phyloP scores from a whole-genome alignment of 2,113 vertebrate species.

The Spea bombifrons region DNA sequence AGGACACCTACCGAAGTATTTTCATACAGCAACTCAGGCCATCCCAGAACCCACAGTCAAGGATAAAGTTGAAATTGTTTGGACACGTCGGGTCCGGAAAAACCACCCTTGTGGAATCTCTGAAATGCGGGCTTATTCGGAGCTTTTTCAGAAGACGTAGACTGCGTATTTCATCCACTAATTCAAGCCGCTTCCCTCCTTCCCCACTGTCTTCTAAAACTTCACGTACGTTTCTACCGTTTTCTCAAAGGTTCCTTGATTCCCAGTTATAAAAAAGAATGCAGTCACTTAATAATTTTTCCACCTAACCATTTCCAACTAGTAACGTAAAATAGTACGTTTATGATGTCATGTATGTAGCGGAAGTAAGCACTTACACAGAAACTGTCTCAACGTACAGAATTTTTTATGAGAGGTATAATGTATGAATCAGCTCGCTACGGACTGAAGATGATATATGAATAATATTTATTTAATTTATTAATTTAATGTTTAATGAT shows the following conservation, averaged over 20 bases:
- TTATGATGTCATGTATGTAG: no score
- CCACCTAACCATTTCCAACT: no score
- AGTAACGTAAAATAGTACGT: no score
- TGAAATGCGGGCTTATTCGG: constrained; percentile 90
- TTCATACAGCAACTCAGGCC: constrained; percentile 91
- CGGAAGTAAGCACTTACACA: no score
- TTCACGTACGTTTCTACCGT: constrained; percentile 66
- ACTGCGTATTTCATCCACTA: constrained; percentile 78
- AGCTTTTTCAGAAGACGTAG: constrained; percentile 91
- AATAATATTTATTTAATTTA: no score
- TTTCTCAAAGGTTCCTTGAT: not conserved
- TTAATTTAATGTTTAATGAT: no score
- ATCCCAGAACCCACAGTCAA: constrained; percentile 77
- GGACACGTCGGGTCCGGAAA: constrained; percentile 86
- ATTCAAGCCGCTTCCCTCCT: constrained; percentile 78
- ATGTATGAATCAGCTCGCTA: no score
- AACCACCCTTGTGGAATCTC: constrained; percentile 88
- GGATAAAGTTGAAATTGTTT: constrained; percentile 92
- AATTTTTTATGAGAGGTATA: no score
- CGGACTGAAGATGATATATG: no score
- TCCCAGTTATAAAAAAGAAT: no score
- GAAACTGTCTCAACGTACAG: no score
- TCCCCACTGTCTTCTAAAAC: constrained; percentile 87
- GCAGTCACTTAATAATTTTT: no score
- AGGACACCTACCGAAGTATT: constrained; percentile 83